A percentile compares a stretch with the other conserved stretches of the same genome.
Conservation (phyloP, 2,113 vertebrate species). For the Alethe castanea region DNA sequence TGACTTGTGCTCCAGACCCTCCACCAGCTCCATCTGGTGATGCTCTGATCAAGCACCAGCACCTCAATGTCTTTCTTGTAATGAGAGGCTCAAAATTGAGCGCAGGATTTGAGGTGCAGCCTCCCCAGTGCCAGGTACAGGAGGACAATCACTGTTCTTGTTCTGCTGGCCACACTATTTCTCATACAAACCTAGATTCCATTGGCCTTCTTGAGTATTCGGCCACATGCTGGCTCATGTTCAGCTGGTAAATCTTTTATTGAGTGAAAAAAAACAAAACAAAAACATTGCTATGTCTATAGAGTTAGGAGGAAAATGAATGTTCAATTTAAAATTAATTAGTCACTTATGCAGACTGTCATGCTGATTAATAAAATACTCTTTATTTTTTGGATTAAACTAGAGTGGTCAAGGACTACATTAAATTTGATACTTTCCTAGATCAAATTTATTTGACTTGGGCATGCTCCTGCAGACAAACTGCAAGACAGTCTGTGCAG, state of each 20-base stretch:
- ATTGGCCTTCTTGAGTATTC: neutral
- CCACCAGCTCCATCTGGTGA: neutral
- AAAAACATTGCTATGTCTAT: neutral
- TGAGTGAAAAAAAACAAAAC: neutral
- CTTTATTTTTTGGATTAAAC: neutral
- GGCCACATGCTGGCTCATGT: neutral
- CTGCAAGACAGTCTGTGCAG: neutral
- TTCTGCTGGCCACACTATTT: neutral
- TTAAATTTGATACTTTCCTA: neutral
- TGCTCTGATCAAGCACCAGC: neutral
- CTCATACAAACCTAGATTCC: neutral
- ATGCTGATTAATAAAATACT: neutral
- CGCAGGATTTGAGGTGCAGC: neutral
- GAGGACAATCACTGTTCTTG: rapidly evolving
- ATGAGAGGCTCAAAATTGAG: neutral
- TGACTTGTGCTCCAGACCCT: too few species aligned
- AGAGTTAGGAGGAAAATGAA: neutral
- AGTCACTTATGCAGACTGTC: neutral
- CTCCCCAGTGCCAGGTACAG: rapidly evolving
- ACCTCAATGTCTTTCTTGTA: neutral
- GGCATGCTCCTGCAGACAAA: neutral
- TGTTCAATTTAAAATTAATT: neutral
- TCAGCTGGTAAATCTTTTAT: neutral
- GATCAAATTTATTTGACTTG: neutral
- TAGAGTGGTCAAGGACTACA: neutral